Conservation (phyloP, 2,113 vertebrate species). For the Eublepharis macularius region DNA sequence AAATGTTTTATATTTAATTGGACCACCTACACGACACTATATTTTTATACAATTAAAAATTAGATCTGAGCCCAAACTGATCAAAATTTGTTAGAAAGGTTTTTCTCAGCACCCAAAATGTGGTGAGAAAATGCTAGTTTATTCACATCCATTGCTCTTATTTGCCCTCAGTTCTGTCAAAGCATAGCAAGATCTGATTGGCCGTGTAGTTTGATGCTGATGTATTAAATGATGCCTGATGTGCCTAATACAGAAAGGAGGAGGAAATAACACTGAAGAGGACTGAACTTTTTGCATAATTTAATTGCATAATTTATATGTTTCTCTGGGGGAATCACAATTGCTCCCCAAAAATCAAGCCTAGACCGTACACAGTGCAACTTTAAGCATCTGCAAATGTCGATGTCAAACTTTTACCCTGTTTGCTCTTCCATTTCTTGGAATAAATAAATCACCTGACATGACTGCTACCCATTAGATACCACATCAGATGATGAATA, state of each 20-base stretch:
- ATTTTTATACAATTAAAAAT: background rate
- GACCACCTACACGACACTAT: background rate
- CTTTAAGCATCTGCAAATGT: background rate
- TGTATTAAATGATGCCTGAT: background rate
- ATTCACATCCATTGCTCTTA: background rate
- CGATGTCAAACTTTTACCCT: background rate
- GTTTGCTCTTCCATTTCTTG: accelerated
- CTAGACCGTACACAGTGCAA: background rate
- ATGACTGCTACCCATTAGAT: background rate
- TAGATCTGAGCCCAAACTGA: background rate
- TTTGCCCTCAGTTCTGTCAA: background rate
- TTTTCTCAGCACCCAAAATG: background rate
- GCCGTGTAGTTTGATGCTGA: background rate
- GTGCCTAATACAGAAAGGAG: background rate
- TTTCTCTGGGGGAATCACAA: background rate
- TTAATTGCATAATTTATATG: background rate
- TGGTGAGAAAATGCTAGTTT: background rate
- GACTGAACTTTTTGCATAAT: background rate
- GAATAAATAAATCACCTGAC: background rate
- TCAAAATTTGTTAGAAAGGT: background rate
- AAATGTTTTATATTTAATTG: background rate
- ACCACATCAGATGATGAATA: background rate
- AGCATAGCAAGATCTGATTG: no score
- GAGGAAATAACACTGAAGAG: background rate
- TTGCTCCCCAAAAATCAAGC: background rate